These are phyloP conservation scores for Drosophila dives DNA, from an alignment of 2,888 invertebrate species.

Conservation along the genomic window DNA sequence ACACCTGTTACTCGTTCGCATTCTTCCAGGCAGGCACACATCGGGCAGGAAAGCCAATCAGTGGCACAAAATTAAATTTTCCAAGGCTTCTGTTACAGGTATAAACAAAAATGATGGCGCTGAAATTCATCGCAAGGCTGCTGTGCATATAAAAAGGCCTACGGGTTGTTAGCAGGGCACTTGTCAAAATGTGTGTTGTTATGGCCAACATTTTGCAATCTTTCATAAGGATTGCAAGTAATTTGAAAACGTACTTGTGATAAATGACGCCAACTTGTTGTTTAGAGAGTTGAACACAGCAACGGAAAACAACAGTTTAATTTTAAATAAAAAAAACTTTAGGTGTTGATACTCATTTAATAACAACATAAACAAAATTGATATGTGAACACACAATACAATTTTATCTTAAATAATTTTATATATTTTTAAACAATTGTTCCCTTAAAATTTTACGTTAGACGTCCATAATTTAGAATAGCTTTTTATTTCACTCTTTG, in stretches of 20 bases:
- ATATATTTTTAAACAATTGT: background rate
- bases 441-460: background rate
- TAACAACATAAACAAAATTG: background rate
- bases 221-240: slow-evolving; percentile 1
- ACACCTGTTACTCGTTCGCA: slow-evolving; percentile 62
- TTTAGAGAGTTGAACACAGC: too few relatives aligned
- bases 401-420: background rate
- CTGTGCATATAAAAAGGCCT: slow-evolving; percentile 4
- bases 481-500: background rate
- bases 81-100: slow-evolving; percentile 15
- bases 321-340: background rate
- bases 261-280: slow-evolving; percentile 9
- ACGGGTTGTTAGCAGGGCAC: background rate
- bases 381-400: background rate
- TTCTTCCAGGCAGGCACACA: slow-evolving; percentile 11
- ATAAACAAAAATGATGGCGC: slow-evolving; percentile 61
- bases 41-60: slow-evolving; percentile 51
- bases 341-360: background rate
- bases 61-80: slow-evolving; percentile 57
- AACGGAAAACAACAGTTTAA: background rate
- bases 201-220: slow-evolving; percentile 13
- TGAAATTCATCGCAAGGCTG: slow-evolving; percentile 14
- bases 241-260: background rate
- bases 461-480: background rate
- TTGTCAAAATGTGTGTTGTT: slow-evolving; percentile 11